These are phyloP conservation scores for Caracal caracal DNA, from an alignment of 2,113 vertebrate species.

Conservation along the genomic window DNA sequence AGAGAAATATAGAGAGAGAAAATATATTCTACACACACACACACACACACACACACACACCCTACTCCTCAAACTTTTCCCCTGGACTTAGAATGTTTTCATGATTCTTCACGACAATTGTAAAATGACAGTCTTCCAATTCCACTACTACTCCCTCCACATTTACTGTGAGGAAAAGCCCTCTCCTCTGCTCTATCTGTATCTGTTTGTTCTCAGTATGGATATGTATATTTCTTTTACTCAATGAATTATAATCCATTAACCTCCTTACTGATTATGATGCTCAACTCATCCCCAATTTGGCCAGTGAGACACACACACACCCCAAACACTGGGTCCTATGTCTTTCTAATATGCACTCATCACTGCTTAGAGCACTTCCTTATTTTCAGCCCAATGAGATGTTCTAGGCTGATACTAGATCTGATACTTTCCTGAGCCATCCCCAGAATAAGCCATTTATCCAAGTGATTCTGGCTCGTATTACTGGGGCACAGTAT, in stretches of 20 bases:
- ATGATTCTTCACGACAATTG: background rate
- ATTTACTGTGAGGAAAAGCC: background rate
- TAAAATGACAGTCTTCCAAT: background rate
- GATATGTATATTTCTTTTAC: background rate
- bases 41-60: too few relatives aligned
- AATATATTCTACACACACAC: too few relatives aligned
- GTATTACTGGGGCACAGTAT: background rate
- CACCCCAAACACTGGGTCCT: background rate
- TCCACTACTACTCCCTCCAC: background rate
- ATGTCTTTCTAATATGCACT: background rate
- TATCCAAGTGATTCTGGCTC: background rate
- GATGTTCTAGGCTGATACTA: background rate
- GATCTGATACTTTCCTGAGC: background rate
- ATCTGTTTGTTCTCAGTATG: background rate
- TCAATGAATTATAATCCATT: background rate
- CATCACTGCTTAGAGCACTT: background rate
- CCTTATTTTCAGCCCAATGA: background rate
- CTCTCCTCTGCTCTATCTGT: background rate
- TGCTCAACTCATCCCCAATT: background rate
- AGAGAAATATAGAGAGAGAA: rapidly evolving
- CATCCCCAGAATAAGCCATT: background rate
- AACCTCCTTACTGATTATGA: background rate
- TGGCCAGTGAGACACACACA: background rate
- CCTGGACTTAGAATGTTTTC: background rate
- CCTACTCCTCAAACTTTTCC: background rate